Evolutionary conservation across 2,888 invertebrate genomes (phyloP).

Genomic region (Laothoe populi): DNA sequence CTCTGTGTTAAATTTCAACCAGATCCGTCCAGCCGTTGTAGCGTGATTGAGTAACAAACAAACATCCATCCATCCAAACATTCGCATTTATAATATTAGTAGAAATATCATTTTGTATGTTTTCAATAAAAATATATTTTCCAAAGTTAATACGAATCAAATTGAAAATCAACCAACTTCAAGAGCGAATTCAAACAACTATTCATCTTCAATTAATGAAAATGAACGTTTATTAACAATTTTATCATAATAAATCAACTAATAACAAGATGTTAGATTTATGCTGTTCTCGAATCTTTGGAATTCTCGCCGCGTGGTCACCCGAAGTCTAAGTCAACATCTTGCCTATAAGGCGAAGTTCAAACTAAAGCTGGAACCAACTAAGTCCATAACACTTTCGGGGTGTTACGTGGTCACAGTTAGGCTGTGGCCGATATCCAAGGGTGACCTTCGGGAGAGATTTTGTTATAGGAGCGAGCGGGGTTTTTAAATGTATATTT

Average conservation of each 20-base stretch:
- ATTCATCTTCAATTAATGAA: not conserved
- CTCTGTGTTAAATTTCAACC: no score
- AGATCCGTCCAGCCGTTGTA: no score
- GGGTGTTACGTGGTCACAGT: not conserved
- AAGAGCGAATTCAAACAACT: not conserved
- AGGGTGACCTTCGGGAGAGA: not conserved
- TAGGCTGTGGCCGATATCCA: not conserved
- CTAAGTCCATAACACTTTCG: constrained; percentile 13
- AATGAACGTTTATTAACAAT: not conserved
- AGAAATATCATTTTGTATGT: no score
- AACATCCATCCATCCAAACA: no score
- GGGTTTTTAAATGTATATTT: not conserved
- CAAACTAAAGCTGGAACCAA: not conserved
- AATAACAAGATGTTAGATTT: not conserved
- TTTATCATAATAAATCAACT: constrained; percentile 1
- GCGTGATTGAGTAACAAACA: no score
- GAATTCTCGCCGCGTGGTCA: not conserved
- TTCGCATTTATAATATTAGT: no score
- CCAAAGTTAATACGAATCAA: not conserved
- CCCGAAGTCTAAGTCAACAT: not conserved
- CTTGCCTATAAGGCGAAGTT: constrained; percentile 10
- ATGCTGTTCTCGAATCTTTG: not conserved
- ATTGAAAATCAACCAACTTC: not conserved
- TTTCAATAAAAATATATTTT: not conserved
- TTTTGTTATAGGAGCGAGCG: not conserved